These are phyloP conservation scores for Sciurus carolinensis DNA, from an alignment of 2,797 vertebrate genomes.

Conservation along the genomic window DNA sequence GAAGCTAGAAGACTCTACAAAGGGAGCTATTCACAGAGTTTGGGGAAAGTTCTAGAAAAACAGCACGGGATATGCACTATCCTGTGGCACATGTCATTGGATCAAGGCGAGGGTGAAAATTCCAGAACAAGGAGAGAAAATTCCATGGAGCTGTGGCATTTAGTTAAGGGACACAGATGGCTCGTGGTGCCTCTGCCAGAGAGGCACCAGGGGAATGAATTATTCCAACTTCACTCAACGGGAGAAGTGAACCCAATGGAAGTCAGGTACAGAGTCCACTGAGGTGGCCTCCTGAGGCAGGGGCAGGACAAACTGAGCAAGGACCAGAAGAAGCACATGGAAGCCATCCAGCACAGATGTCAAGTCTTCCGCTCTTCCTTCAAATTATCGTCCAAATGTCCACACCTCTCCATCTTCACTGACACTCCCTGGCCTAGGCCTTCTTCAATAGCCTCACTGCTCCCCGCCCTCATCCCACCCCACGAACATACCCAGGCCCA, in stretches of 20 bases:
- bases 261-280: not conserved
- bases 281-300: not conserved
- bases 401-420: not conserved
- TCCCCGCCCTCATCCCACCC: not conserved
- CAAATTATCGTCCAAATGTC: not conserved
- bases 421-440: not conserved
- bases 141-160: not conserved
- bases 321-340: not conserved
- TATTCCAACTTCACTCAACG: not conserved
- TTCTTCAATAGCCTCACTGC: not conserved
- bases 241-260: not conserved
- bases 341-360: not conserved
- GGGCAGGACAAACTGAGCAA: not conserved
- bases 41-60: not conserved
- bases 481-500: accelerated
- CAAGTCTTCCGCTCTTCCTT: too few species aligned
- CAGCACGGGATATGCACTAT: accelerated
- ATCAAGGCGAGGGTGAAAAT: not conserved
- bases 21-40: not conserved
- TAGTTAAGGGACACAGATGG: not conserved
- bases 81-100: not conserved
- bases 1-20: not conserved
- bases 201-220: not conserved
- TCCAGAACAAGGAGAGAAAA: not conserved
- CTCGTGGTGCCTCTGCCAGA: not conserved